These are phyloP conservation scores for Chloroceryle inda DNA, from an alignment of 2,797 vertebrate species.

Conservation along the genomic window DNA sequence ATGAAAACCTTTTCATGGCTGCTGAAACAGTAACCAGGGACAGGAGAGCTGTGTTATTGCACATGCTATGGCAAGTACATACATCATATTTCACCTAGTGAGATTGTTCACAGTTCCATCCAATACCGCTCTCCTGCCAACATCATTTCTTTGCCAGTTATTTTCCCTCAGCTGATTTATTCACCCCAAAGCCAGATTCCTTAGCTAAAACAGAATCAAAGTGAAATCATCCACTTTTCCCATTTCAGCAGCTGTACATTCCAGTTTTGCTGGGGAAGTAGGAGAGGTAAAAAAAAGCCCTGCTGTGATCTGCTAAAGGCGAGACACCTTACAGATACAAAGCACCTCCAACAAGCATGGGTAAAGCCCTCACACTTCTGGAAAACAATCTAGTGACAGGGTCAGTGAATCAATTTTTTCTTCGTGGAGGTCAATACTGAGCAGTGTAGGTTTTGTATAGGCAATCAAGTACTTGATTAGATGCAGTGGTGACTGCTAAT, in stretches of 20 bases:
- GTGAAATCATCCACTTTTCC: constrained; percentile 17
- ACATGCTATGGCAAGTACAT: not conserved
- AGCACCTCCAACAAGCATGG: not conserved
- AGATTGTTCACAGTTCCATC: not conserved
- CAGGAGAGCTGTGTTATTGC: constrained; percentile 6
- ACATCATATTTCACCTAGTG: not conserved
- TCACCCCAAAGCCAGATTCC: not conserved
- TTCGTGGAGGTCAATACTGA: constrained; percentile 35
- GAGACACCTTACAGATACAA: constrained; percentile 13
- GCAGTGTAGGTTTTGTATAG: constrained; percentile 26
- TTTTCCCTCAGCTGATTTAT: constrained; percentile 33
- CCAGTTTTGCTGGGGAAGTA: not conserved
- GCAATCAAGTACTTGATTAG: constrained; percentile 50
- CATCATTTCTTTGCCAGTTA: not conserved
- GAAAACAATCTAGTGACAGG: constrained; percentile 58
- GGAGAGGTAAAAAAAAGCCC: not conserved
- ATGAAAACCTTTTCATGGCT: not conserved
- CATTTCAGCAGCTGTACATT: constrained; percentile 23
- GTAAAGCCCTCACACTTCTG: constrained; percentile 11
- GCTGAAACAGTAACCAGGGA: not conserved
- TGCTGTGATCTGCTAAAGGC: not conserved
- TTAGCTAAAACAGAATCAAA: constrained; percentile 21
- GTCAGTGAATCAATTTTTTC: constrained; percentile 59
- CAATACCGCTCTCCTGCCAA: not conserved
- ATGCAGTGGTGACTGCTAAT: constrained; percentile 24